Base-by-base conservation (phyloP, 1,140 invertebrate genomes). In the Neocloeon triangulifer region DNA sequence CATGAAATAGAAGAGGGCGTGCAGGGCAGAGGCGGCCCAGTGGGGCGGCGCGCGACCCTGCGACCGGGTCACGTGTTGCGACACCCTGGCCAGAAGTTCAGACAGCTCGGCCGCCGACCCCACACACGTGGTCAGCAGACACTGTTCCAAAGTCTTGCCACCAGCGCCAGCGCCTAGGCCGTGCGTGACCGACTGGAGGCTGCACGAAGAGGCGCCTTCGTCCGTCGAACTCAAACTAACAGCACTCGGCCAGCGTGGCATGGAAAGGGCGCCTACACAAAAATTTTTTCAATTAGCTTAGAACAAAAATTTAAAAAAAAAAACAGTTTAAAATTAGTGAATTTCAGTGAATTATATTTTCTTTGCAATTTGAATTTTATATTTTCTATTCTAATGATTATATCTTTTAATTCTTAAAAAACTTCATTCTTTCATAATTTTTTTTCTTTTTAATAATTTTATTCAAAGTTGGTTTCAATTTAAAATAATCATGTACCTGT, bases 1-100 rank as follows among this genome's bases (percentile, higher is more conserved):
- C 80, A 86, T 86, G 43, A 84, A 86, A 51, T 86, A 85, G 49
- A 82, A 86, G 0, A 89, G 53, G 0, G 78, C 66, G 30, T 74
- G 68, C 4, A 84, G 51, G 1, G 78, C 78, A 34, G 66, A 65
- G 12, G 61, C 53, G 10, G 71, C 72, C 33, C 78, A 59, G 2
- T 51, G 6, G 51, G 41, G 30, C 50, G 50, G 31, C 48, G 41
- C 22, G 50, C 48, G 23, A 50, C 42, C 23, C 50, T 51, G 4
- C 41, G 46, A 39, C 21, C 32, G 38, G 32, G 38, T 43, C 31
- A 43, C 43, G 18, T 51, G 46, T 23, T 49, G 47, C 22, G 49
- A 49, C 1, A 57, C 55, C 10, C 72, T 50, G 13, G 59, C 50
- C 12, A 84, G 61, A 18, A 85, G 59, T 15, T 84, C 78, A 32